These are phyloP conservation scores for Cynopterus sphinx DNA, from an alignment of 2,797 vertebrate species.

Conservation along the genomic window DNA sequence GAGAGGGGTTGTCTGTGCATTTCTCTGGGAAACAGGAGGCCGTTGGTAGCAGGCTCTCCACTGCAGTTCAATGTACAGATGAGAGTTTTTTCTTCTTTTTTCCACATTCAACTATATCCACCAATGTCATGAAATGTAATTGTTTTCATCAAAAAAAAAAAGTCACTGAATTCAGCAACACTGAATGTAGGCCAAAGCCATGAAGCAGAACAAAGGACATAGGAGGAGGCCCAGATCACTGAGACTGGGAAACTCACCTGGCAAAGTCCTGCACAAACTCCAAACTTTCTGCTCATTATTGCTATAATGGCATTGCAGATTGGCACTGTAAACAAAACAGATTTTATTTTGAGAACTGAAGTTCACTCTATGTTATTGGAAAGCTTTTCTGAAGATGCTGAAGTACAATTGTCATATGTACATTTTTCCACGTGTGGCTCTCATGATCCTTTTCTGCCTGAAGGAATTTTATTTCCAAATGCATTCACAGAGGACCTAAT, in stretches of 20 bases:
- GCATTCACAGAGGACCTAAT: not conserved
- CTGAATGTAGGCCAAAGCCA: not conserved
- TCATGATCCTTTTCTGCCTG: not conserved
- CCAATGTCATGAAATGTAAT: not conserved
- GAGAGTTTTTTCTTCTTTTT: not conserved
- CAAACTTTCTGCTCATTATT: not conserved
- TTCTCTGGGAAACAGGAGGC: not conserved
- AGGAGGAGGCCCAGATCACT: not conserved
- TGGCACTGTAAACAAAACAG: not conserved
- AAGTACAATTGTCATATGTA: not conserved
- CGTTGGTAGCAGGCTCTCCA: rapidly evolving
- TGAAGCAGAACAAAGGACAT: not conserved
- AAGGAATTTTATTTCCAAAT: not conserved
- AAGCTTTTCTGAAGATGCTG: not conserved
- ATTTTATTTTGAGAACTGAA: not conserved
- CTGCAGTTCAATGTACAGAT: rapidly evolving
- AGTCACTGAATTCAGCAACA: not conserved
- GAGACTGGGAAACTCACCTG: not conserved
- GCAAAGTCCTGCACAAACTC: not conserved
- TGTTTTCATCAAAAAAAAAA: not conserved
- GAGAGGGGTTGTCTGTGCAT: not conserved
- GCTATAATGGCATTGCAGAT: not conserved
- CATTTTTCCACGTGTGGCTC: not conserved
- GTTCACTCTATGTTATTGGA: not conserved
- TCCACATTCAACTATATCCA: not conserved